Conservation (phyloP, 2,113 vertebrate species). For the Pseudopodoces humilis region DNA sequence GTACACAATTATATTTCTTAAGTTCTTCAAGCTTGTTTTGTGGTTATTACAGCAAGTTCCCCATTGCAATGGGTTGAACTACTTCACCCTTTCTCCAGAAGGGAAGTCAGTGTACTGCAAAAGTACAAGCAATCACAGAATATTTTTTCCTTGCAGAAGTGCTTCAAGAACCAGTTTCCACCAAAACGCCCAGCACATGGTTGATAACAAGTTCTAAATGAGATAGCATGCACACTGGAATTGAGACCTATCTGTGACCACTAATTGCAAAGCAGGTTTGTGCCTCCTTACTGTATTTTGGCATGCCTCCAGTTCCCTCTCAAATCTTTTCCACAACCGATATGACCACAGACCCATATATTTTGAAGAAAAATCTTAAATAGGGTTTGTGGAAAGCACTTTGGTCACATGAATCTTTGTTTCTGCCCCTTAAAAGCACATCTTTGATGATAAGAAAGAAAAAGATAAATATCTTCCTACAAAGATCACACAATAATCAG, state of each 20-base stretch:
- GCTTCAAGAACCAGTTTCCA: background rate
- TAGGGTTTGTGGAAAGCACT: background rate
- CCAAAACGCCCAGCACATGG: background rate
- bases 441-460: background rate
- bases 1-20: background rate
- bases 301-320: background rate
- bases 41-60: background rate
- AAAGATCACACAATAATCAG: background rate
- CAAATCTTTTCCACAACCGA: background rate
- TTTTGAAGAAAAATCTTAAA: background rate
- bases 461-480: background rate
- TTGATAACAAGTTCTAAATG: background rate
- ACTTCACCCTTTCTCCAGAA: background rate
- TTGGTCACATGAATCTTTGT: background rate
- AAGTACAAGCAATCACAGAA: background rate
- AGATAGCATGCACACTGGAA: background rate
- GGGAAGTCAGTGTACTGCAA: background rate
- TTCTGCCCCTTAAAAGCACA: background rate
- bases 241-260: background rate
- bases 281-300: background rate
- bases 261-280: background rate
- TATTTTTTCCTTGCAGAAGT: background rate
- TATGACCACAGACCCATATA: background rate
- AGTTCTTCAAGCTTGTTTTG: background rate
- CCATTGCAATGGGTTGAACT: background rate